Evolutionary conservation across 2,797 vertebrate species (phyloP), one percentile per base, ranked within the genome.

Genomic region (Huso huso): DNA sequence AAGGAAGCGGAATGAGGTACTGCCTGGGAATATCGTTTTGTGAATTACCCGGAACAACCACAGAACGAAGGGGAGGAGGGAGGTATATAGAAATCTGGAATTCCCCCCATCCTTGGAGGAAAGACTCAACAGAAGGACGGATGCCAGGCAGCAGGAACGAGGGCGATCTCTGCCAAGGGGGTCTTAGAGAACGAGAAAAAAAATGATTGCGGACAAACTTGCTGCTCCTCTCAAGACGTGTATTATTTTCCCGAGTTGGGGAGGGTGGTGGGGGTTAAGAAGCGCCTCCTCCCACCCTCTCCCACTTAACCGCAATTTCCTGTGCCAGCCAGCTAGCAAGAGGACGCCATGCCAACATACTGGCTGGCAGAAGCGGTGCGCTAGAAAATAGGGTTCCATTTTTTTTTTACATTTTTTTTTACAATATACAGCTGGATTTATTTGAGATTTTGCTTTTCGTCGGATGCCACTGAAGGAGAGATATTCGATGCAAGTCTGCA

Each of bases 311-410:
- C 76, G 75, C 83, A 73, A 73, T 74, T 79, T 76, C 79, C 72
- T 74, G 79, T 89, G 86, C 88, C 88, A 90, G 79, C 77, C 74
- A 73, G 71, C 62, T 78, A 82, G 83, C 81, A 84, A 86, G 79
- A 66, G 89, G 87, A 92, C 88, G 75, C 83, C 77, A 86, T 88
- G 85, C 84, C 85, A 88, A 84, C 77, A 74, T 70, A 64, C 68
- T 75, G 70, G 64, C 73, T 81, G 79, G 79, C 81, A 76, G 76
- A 75, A 69, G 77, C 76, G 82, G 83, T 52, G 59, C 72, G 76
- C 72, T 68, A 68, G 74, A 72, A 55, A 67, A 49, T 75, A 55
- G 66, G 69, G 70, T 68, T 64, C 66, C 8, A 51, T 52, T 51
- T 69, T 63, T 65, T 68, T 73, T 62, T 77, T 68, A 72, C 23